Evolutionary conservation across 2,888 invertebrate genomes (phyloP).

Genomic region (Caenorhabditis japonica): DNA sequence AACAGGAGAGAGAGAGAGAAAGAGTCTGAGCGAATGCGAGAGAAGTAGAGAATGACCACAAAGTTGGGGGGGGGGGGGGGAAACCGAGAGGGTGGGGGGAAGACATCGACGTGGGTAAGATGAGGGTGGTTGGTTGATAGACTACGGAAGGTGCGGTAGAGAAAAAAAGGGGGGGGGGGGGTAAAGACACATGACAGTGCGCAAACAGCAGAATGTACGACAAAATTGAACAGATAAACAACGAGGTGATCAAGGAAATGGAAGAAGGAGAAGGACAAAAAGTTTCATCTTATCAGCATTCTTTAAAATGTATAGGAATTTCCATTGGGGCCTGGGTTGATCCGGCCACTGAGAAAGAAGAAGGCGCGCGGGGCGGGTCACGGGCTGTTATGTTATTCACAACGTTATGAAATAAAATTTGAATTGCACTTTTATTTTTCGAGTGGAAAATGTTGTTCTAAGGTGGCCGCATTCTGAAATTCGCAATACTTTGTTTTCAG

Average conservation of each 20-base stretch:
- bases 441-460: no score
- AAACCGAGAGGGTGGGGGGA: constrained; percentile 9
- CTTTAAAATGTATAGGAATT: no score
- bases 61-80: constrained; percentile 24
- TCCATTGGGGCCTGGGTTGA: no score
- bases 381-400: no score
- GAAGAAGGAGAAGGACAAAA: constrained; percentile 1
- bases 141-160: constrained; percentile 27
- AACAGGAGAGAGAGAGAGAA: constrained; percentile 23
- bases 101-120: constrained; percentile 34
- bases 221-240: background rate
- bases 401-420: no score
- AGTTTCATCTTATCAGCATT: no score
- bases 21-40: constrained; percentile 2
- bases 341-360: no score
- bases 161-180: background rate
- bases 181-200: constrained; percentile 27
- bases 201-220: constrained; percentile 21
- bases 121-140: constrained; percentile 33
- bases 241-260: background rate
- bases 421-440: no score
- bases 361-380: no score
- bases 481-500: no score
- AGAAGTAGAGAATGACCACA: constrained; percentile 35
- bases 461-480: no score